phyloP scores from a whole-genome alignment of 2,888 invertebrate species.

The Parnassius orleans region DNA sequence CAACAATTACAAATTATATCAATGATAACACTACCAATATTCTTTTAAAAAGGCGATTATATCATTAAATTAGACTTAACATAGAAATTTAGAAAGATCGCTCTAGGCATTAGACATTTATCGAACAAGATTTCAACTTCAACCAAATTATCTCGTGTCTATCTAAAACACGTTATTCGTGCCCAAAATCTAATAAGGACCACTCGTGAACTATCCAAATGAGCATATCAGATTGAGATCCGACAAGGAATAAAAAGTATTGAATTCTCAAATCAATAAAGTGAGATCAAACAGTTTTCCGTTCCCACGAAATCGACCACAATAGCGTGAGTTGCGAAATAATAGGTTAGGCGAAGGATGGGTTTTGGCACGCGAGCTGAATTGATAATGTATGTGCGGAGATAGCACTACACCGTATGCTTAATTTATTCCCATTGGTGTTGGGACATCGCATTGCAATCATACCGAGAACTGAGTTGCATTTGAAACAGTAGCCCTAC shows the following conservation, averaged over 20 bases:
- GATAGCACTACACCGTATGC: slow-evolving; percentile 12
- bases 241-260: slow-evolving; percentile 20
- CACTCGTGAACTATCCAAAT: slow-evolving; percentile 48
- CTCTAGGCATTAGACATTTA: not conserved
- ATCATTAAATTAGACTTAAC: too few species aligned
- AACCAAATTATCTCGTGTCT: slow-evolving; percentile 11
- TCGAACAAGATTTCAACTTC: slow-evolving; percentile 4
- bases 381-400: slow-evolving; percentile 26
- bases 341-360: slow-evolving; percentile 38
- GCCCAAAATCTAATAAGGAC: slow-evolving; percentile 22
- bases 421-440: slow-evolving; percentile 23
- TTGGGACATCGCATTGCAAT: slow-evolving; percentile 19
- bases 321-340: slow-evolving; percentile 47
- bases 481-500: slow-evolving; percentile 19
- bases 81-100: not conserved
- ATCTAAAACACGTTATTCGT: slow-evolving; percentile 18
- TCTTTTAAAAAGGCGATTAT: too few species aligned
- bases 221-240: slow-evolving; percentile 49
- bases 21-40: too few species aligned
- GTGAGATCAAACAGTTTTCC: slow-evolving; percentile 44
- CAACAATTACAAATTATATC: too few species aligned
- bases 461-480: slow-evolving; percentile 15
- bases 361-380: slow-evolving; percentile 36
- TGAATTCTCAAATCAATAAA: slow-evolving; percentile 43
- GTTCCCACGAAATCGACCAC: slow-evolving; percentile 61